Evolutionary conservation across 2,888 invertebrate genomes (phyloP), one percentile per base, ranked within the genome.

Genomic region (Epinotia nisella): DNA sequence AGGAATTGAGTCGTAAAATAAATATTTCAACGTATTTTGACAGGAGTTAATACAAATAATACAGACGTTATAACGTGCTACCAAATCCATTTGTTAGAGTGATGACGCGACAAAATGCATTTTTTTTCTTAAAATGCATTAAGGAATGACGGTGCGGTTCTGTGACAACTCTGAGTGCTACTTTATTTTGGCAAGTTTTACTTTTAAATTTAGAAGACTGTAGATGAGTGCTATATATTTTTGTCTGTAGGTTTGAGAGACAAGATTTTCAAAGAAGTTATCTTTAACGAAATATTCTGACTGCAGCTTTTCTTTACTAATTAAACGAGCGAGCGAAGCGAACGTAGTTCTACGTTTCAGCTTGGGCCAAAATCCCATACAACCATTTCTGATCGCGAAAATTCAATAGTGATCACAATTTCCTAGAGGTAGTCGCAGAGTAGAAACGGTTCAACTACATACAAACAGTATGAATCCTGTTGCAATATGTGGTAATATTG

Each of bases 21-120:
- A 70, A 70, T 70, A 66, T 74, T 74, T 70, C 70, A 70, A 74
- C 77, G 76, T 80, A 77, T 82, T 82, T 80, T 82, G 82, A 82
- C 81, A 75, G 74, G 61, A 68, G 64, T 76, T 73, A 77, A 70
- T 51, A 72, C 55, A 71, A 65, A 66, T 65, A 13, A 62, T 35
- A 62, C 65, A 69, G 60, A 62, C 49, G 35, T 35, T 35, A 60
- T 65, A 70, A 70, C 35, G 74, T 75, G 78, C 78, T 78, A 77
- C 80, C 68, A 77, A 67, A 62, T 79, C 78, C 78, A 78, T 79
- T 80, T 78, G 72, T 76, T 71, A 76, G 67, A 78, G 76, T 74
- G 79, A 79, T 81, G 82, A 82, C 81, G 75, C 68, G 79, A 73
- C 79, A 76, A 29, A 55, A 62, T 55, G 70, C 70, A 61, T 45